These are phyloP conservation scores for Chymomyza fuscimana DNA, from an alignment of 2,888 invertebrate species.

Conservation along the genomic window DNA sequence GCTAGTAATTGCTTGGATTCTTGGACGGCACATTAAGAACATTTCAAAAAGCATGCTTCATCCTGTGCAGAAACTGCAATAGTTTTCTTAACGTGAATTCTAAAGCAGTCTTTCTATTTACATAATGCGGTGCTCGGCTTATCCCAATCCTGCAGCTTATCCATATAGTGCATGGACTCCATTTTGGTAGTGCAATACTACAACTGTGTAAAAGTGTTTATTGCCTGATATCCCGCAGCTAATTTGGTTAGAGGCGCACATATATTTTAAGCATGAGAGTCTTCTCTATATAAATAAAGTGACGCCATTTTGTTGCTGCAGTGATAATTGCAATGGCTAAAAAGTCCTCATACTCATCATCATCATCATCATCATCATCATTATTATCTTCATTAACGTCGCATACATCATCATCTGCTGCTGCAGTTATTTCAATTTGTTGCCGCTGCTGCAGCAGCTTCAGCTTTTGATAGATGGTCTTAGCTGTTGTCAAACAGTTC, in stretches of 20 bases:
- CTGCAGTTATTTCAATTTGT: slow-evolving; percentile 64
- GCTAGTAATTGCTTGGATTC: too few relatives aligned
- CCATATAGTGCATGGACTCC: background rate
- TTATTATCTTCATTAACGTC: background rate
- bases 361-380: background rate
- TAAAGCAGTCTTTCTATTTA: too few relatives aligned
- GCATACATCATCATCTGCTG: background rate
- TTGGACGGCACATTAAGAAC: too few relatives aligned
- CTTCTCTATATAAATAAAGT: background rate
- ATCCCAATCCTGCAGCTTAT: too few relatives aligned
- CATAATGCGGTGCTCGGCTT: too few relatives aligned
- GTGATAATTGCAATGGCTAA: slow-evolving; percentile 56
- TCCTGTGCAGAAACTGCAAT: too few relatives aligned
- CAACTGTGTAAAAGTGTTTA: background rate
- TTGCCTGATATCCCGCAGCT: slow-evolving; percentile 47
- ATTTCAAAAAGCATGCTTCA: too few relatives aligned
- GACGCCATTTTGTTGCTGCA: slow-evolving; percentile 23
- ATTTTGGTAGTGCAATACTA: background rate
- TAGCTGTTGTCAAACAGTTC: slow-evolving; percentile 67
- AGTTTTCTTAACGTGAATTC: too few relatives aligned
- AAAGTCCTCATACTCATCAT: background rate
- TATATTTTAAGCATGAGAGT: slow-evolving; percentile 38
- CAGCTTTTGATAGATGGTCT: slow-evolving; percentile 63
- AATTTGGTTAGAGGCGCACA: slow-evolving; percentile 57
- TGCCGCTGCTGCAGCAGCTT: background rate